A percentile compares a stretch with the other conserved stretches of the same genome.
phyloP scores from a whole-genome alignment of 2,797 vertebrate genomes.

The Gephyroberyx darwinii region DNA sequence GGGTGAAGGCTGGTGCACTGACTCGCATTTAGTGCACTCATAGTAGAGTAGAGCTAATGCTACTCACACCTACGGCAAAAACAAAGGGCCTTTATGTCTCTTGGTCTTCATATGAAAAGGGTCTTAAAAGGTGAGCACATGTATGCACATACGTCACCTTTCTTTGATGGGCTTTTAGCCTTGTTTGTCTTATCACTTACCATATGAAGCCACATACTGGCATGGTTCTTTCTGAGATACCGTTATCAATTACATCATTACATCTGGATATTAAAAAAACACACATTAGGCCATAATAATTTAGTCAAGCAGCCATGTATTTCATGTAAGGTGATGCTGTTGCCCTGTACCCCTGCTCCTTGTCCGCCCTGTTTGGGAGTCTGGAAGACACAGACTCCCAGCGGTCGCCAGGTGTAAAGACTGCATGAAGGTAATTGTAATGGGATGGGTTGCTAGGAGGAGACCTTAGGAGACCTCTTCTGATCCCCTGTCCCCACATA shows the following conservation, averaged over 20 bases:
- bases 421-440: slow-evolving; percentile 55
- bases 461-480: slow-evolving; percentile 33
- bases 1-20: slow-evolving; percentile 63
- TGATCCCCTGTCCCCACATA: slow-evolving; percentile 35
- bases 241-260: slow-evolving; percentile 3
- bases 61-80: slow-evolving; percentile 78
- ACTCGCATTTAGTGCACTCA: slow-evolving; percentile 63
- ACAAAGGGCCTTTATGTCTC: slow-evolving; percentile 63
- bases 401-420: slow-evolving; percentile 50
- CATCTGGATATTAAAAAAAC: slow-evolving; percentile 13
- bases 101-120: slow-evolving; percentile 61
- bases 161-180: slow-evolving; percentile 61
- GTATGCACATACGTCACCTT: slow-evolving; percentile 36
- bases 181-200: slow-evolving; percentile 29
- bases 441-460: slow-evolving; percentile 32
- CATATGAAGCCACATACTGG: slow-evolving; percentile 27
- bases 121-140: slow-evolving; percentile 62
- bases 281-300: not conserved
- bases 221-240: slow-evolving; percentile 19
- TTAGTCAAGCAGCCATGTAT: not conserved
- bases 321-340: not conserved
- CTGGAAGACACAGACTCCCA: slow-evolving; percentile 29
- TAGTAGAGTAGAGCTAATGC: slow-evolving; percentile 66
- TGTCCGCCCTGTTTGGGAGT: slow-evolving; percentile 29
- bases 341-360: slow-evolving; percentile 16